Evolutionary conservation across 2,113 vertebrate genomes (phyloP).

Genomic region (Zapornia atra): DNA sequence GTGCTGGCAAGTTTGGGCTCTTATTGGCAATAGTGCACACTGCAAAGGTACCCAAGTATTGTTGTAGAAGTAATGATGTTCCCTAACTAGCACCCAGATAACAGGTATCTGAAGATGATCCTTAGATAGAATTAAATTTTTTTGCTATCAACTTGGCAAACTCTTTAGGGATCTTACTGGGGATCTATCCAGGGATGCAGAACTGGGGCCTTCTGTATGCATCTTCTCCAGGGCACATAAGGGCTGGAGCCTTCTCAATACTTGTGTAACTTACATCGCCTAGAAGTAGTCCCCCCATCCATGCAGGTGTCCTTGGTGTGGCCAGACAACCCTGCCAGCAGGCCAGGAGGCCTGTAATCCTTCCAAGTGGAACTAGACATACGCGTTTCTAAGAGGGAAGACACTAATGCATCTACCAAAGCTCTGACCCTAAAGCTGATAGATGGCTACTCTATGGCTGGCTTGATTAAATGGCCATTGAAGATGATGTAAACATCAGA

Average conservation of each 20-base stretch:
- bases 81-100: not conserved
- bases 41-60: not conserved
- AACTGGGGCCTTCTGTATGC: not conserved
- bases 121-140: not conserved
- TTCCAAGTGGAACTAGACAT: not conserved
- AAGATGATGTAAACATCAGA: conserved; percentile 85
- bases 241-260: not conserved
- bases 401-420: not conserved
- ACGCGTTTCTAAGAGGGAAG: not conserved
- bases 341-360: not conserved
- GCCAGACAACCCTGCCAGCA: not conserved
- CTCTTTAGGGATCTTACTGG: not conserved
- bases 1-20: not conserved
- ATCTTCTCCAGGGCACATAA: not conserved
- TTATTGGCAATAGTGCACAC: not conserved
- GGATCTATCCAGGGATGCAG: not conserved
- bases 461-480: conserved; percentile 85
- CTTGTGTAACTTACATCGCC: not conserved
- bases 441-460: conserved; percentile 60
- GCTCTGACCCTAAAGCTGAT: not conserved
- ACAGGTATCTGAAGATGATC: not conserved
- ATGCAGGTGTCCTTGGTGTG: not conserved
- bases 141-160: not conserved
- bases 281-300: not conserved
- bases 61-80: not conserved